phyloP scores from a whole-genome alignment of 2,888 invertebrate genomes.

The Emmelina monodactyla region DNA sequence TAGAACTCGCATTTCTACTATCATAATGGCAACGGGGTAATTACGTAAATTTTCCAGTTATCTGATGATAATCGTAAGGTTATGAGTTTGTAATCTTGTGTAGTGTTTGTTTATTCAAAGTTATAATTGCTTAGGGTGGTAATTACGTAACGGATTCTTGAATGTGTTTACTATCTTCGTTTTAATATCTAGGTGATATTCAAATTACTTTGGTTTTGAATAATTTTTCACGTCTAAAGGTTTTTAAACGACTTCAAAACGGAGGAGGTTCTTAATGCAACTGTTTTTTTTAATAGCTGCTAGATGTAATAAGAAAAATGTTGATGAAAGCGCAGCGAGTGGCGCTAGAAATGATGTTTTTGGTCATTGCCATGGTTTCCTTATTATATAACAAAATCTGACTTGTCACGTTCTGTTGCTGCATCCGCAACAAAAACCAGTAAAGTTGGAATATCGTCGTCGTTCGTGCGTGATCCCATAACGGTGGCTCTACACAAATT shows the following conservation, averaged over 20 bases:
- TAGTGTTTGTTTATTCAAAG: background rate
- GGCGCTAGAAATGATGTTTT: slow-evolving; percentile 30
- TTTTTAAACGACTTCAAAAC: too few relatives aligned
- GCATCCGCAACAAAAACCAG: slow-evolving; percentile 55
- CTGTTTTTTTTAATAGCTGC: too few relatives aligned
- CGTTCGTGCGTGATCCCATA: slow-evolving; percentile 44
- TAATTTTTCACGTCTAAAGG: too few relatives aligned
- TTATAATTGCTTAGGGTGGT: too few relatives aligned
- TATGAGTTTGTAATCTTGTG: background rate
- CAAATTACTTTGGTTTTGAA: too few relatives aligned
- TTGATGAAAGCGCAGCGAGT: slow-evolving; percentile 38
- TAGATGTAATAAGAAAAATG: too few relatives aligned
- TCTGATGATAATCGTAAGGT: slow-evolving; percentile 1
- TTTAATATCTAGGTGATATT: too few relatives aligned
- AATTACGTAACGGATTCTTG: too few relatives aligned
- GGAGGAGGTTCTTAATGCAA: too few relatives aligned
- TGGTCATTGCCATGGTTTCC: slow-evolving; percentile 38
- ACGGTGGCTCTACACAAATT: slow-evolving; percentile 52
- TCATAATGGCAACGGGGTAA: slow-evolving; percentile 31
- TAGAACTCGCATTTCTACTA: slow-evolving; percentile 30
- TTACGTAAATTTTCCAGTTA: slow-evolving; percentile 19
- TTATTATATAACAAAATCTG: slow-evolving; percentile 39
- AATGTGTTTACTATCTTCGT: too few relatives aligned
- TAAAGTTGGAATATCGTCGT: slow-evolving; percentile 22
- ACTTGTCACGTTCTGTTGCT: slow-evolving; percentile 41